Evolutionary conservation across 2,888 invertebrate genomes (phyloP), one percentile per base, ranked within the genome.

Genomic region (Sarcophaga variegata): DNA sequence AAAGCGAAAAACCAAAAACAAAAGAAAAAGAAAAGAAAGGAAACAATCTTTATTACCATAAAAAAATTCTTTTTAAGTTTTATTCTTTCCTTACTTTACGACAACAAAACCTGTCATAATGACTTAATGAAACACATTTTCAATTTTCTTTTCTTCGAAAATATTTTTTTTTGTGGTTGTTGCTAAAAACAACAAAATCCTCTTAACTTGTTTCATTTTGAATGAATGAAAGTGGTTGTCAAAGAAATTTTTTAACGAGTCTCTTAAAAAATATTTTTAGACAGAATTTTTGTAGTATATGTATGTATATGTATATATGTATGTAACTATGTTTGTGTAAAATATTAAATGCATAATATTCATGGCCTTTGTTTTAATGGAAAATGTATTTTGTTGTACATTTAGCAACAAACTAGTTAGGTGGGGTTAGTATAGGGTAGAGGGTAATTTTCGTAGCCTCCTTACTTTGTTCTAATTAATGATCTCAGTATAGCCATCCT

Each of bases 21-120:
- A 77, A 74, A 74, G 5, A 59, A n/a, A 69, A 78, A 60, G 63
- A 70, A 22, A 74, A 72, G 62, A 70, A 78, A 81, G 62, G 66
- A 78, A 81, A 37, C 37, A 10, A 37, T 37, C 37, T 37, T 37
- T 75, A 49, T 69, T 62, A 81, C 5, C 62, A 75, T 27, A 75
- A 54, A 47, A 20, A 17, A 47, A 20, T 45, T 77, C 75, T 71
- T 22, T 70, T 81, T 27, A 71, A 81, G 54, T 79, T 59, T 59
- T 37, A 12, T 59, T 64, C 45, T 72, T 66, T 14, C 59, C 11
- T 2, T 63, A 49, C 22, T 2, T 12, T 45, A 70, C 59, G 75
- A 54, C 82, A 71, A 14, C 12, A 54, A 4, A 76, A 86, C 63
- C 82, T 79, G 82, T 83, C 86, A 83, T 72, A 76, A 69, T 69